phyloP scores from a whole-genome alignment of 2,797 vertebrate genomes.

The Novumbra hubbsi region DNA sequence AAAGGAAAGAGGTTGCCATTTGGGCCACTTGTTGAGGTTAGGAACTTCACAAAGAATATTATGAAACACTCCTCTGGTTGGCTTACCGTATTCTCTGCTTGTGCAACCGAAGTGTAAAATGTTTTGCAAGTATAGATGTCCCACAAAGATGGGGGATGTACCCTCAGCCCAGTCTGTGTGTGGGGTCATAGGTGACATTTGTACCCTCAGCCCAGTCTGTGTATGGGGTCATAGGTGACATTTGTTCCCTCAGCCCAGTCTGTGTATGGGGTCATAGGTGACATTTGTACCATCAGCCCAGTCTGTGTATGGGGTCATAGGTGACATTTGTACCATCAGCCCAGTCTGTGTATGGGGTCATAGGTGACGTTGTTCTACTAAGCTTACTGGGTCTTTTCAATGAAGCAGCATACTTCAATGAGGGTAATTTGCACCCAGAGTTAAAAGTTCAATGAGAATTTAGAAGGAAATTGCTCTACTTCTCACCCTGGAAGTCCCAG shows the following conservation, averaged over 20 bases:
- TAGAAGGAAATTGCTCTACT: not conserved
- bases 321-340: not conserved
- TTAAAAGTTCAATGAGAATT: not conserved
- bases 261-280: not conserved
- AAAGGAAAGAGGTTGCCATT: not conserved
- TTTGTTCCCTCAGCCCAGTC: not conserved
- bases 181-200: not conserved
- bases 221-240: not conserved
- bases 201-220: not conserved
- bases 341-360: not conserved
- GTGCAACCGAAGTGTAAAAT: not conserved
- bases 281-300: not conserved
- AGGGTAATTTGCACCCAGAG: not conserved
- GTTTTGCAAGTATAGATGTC: not conserved
- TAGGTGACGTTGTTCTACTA: not conserved
- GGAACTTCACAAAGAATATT: not conserved
- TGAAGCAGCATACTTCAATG: not conserved
- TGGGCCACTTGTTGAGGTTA: not conserved
- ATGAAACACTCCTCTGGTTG: not conserved
- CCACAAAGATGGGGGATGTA: not conserved
- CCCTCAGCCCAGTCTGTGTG: not conserved
- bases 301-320: too few species aligned
- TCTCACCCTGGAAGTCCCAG: not conserved
- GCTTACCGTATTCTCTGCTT: not conserved
- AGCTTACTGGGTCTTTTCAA: not conserved